A percentile compares a stretch with the other conserved stretches of the same genome.
Conservation (phyloP, 2,113 vertebrate genomes). For the Campylorhamphus procurvoides region DNA sequence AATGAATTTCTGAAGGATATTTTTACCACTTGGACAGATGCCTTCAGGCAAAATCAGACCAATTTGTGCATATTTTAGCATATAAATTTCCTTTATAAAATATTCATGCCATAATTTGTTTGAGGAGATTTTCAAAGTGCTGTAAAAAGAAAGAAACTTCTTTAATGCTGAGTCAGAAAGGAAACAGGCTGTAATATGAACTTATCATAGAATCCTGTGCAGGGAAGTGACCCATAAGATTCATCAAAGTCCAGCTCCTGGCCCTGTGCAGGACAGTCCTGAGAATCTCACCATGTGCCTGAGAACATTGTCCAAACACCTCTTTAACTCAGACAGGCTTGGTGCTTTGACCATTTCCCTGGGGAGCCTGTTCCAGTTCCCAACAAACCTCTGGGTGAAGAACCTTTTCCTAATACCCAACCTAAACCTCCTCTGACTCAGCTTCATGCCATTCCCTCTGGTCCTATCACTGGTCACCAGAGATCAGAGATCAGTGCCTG, state of each 20-base stretch:
- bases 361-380: background rate
- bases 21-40: background rate
- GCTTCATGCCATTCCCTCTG: background rate
- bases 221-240: background rate
- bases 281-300: background rate
- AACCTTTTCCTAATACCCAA: background rate
- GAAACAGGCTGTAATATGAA: background rate
- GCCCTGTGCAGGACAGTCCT: background rate
- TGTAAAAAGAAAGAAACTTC: background rate
- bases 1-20: constrained; percentile 8
- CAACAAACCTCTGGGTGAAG: background rate
- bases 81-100: constrained; percentile 44
- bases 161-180: background rate
- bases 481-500: background rate
- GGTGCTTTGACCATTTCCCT: background rate
- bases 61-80: constrained; percentile 10
- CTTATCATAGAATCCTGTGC: background rate
- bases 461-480: background rate
- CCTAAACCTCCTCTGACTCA: background rate
- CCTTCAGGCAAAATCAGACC: constrained; percentile 31
- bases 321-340: background rate
- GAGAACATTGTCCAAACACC: background rate
- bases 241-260: background rate
- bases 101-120: background rate
- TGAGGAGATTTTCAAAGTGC: background rate